Base-by-base conservation (phyloP, 1,140 invertebrate genomes). In the Drosophila auraria region DNA sequence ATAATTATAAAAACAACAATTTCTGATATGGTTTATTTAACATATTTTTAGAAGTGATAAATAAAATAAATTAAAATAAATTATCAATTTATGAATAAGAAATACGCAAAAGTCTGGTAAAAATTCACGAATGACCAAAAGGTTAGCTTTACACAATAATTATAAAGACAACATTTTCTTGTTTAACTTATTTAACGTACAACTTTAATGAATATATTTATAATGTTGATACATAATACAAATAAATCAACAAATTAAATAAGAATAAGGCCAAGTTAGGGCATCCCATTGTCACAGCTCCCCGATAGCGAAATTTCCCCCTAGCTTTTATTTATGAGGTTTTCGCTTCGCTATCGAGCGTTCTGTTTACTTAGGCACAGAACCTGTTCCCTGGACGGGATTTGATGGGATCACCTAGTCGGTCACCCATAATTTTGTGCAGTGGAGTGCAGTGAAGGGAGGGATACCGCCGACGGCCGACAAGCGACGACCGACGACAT, bases 381-480 rank as follows among this genome's bases (percentile, higher is more conserved):
- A 73, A 73, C 70, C 66, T 73, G 70, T 73, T 73, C 45, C 30
- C 33, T 47, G 12, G 61, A 25, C 63, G 45, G 25, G 65, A 51
- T 51, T 15, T 38, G 47, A 69, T 69, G 64, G 66, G 66, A 69
- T 68, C 65, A 71, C 36, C 66, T 30, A 36, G 68, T 20, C 38
- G 7, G 44, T 20, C 64, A 25, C 66, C 66, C 15, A 15, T 38
- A 36, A 38, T 40, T 11, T 1, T 36, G 44, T 33, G 42, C 44
- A 70, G 51, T 25, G 20, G 5, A 33, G 63, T 59, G 62, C 25
- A 44, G 27, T 30, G 40, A 12, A 11, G 54, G 30, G 25, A 20
- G 17, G 17, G n/a, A 38, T 25, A 12, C 33, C 27, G 27, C 9
- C 8, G 15, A 23, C 17, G n/a, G 25, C 17, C 17, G n/a, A 49